phyloP scores from a whole-genome alignment of 2,113 vertebrate species.

The Asarcornis scutulata region DNA sequence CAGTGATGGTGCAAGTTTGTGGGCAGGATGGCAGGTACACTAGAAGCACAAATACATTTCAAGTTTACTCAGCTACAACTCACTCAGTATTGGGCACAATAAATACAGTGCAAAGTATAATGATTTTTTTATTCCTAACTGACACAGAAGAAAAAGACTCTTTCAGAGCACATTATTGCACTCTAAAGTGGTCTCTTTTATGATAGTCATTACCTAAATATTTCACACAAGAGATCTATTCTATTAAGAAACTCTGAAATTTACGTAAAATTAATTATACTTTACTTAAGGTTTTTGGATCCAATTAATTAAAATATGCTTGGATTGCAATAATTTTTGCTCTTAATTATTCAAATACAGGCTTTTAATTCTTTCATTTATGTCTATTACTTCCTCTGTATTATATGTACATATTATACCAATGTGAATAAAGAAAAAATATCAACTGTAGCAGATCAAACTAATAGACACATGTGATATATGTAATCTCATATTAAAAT shows the following conservation, averaged over 20 bases:
- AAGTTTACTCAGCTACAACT: background rate
- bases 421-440: background rate
- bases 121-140: conserved; percentile 45
- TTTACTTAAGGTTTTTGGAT: conserved; percentile 70
- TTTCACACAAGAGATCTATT: conserved; percentile 75
- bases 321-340: conserved; percentile 54
- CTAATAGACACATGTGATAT: background rate
- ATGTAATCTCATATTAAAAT: background rate
- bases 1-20: background rate
- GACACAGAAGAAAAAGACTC: conserved; percentile 49
- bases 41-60: background rate
- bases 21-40: background rate
- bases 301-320: conserved; percentile 73
- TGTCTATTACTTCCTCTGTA: background rate
- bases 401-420: background rate
- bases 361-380: background rate
- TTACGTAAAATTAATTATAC: conserved; percentile 69
- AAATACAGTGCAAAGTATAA: conserved; percentile 36
- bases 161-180: conserved; percentile 65
- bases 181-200: conserved; percentile 74
- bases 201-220: conserved; percentile 77
- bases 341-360: conserved; percentile 46
- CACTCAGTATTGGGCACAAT: conserved; percentile 35
- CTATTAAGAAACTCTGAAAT: conserved; percentile 64
- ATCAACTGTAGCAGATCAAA: background rate